Conservation (phyloP, 2,113 vertebrate genomes). For the Gobio gobio region DNA sequence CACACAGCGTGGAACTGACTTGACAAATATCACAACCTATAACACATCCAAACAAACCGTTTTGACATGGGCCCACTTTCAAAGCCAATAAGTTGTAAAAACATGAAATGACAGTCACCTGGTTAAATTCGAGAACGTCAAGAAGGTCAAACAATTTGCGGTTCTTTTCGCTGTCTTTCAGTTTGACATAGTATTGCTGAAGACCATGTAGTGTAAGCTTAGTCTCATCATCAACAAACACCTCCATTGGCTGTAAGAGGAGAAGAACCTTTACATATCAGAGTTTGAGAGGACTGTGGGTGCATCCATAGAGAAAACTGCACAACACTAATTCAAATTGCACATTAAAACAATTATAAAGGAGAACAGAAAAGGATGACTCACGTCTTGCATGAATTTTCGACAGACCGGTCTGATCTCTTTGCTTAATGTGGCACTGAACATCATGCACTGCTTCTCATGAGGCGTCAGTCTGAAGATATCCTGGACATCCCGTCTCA, state of each 20-base stretch:
- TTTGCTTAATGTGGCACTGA: constrained; percentile 88
- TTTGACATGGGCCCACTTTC: neutral
- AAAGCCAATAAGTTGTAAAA: too few species aligned
- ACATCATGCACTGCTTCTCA: constrained; percentile 93
- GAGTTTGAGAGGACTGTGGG: too few species aligned
- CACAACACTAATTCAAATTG: neutral
- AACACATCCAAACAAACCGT: neutral
- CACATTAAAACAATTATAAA: neutral
- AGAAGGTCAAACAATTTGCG: constrained; percentile 87
- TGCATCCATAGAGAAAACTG: neutral
- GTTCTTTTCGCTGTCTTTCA: constrained; percentile 91
- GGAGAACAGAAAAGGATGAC: constrained; percentile 57
- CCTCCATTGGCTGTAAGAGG: constrained; percentile 84
- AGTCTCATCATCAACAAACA: constrained; percentile 90
- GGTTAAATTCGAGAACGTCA: constrained; percentile 88
- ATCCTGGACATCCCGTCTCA: constrained; percentile 88
- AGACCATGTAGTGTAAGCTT: constrained; percentile 88
- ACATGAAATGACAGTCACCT: constrained; percentile 69
- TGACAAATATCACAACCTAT: constrained; percentile 90
- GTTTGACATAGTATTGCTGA: constrained; percentile 90
- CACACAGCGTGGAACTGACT: constrained; percentile 86
- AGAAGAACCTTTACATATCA: neutral
- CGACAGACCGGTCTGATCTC: constrained; percentile 88
- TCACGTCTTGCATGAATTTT: constrained; percentile 93
- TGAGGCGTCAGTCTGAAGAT: constrained; percentile 88